A percentile compares a stretch with the other conserved stretches of the same genome.
These are phyloP conservation scores for Noctua janthe DNA, from an alignment of 2,888 invertebrate species.

Conservation along the genomic window DNA sequence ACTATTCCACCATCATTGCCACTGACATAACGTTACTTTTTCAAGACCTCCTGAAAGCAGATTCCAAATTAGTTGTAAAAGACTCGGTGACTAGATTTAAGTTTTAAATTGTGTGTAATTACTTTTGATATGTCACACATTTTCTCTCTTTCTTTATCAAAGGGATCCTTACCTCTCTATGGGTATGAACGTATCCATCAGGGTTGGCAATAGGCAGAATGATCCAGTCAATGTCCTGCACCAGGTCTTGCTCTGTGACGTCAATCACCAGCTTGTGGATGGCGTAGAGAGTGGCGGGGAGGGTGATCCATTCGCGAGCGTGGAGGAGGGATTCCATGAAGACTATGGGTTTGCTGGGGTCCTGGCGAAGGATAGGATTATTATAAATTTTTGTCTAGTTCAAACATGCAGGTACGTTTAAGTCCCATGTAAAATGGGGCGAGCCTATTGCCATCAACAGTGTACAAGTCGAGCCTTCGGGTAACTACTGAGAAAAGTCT, in stretches of 20 bases:
- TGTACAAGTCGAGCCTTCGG: background rate
- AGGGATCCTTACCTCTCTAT: constrained; percentile 75
- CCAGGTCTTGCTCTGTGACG: constrained; percentile 84
- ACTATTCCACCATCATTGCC: background rate
- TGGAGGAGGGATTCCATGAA: constrained; percentile 91
- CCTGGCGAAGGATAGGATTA: constrained; percentile 56
- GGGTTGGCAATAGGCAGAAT: constrained; percentile 92
- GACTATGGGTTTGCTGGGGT: constrained; percentile 86
- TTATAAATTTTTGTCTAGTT: background rate
- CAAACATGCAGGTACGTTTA: background rate
- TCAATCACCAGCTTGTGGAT: constrained; percentile 91
- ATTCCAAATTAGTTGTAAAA: background rate
- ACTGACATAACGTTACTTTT: background rate
- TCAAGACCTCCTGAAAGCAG: background rate
- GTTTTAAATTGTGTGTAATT: background rate
- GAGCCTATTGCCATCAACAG: background rate
- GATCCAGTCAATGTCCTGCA: constrained; percentile 91
- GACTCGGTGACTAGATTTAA: background rate
- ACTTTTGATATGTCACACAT: background rate
- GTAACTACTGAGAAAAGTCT: background rate
- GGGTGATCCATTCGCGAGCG: constrained; percentile 93
- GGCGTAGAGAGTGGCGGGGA: constrained; percentile 91
- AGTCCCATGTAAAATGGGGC: background rate
- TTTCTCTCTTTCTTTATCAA: background rate
- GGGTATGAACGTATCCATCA: constrained; percentile 92